Evolutionary conservation across 2,888 invertebrate genomes (phyloP), one percentile per base, ranked within the genome.

Genomic region (Crepidodera aurea): DNA sequence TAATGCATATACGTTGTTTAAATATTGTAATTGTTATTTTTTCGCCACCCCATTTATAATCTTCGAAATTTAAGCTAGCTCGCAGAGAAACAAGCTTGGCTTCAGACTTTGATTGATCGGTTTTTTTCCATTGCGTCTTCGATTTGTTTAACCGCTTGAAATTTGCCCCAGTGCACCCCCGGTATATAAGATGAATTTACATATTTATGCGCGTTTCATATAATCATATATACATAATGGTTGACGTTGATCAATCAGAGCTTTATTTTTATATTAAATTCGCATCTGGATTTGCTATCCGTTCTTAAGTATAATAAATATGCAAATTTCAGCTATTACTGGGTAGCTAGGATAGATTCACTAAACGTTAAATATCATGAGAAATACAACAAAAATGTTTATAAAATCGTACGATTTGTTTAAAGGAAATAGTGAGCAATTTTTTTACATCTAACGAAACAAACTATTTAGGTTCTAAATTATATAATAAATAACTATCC

Each of bases 1-100:
- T 78, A 78, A 78, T 78, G 77, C 72, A 62, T 66, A 64, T 71
- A 71, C 75, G 78, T 79, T 79, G 78, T 79, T 79, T 79, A 80
- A 80, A 79, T 78, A 79, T 75, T 72, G 75, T 78, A 79, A 80
- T 80, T 79, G 79, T 80, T 75, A 75, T 75, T 75, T 77, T 75
- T 77, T 75, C 68, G 64, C 60, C 71, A 68, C 69, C 68, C 71
- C 62, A 62, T 58, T n/a, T 64, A 67, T 71, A 48, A 48, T 48
- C 62, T 66, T 66, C 60, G 27, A 51, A 68, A 58, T 56, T 58
- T 50, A 51, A 58, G 63, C 51, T 42, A 25, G 13, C 22, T n/a
- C 39, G 15, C 48, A 13, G 8, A 48, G 27, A 48, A 44, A 19
- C 22, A 53, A 60, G 56, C 40, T 51, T 42, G 60, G 60, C 65